Base-by-base conservation (phyloP, 1,140 invertebrate genomes). In the Zophobas atratus region DNA sequence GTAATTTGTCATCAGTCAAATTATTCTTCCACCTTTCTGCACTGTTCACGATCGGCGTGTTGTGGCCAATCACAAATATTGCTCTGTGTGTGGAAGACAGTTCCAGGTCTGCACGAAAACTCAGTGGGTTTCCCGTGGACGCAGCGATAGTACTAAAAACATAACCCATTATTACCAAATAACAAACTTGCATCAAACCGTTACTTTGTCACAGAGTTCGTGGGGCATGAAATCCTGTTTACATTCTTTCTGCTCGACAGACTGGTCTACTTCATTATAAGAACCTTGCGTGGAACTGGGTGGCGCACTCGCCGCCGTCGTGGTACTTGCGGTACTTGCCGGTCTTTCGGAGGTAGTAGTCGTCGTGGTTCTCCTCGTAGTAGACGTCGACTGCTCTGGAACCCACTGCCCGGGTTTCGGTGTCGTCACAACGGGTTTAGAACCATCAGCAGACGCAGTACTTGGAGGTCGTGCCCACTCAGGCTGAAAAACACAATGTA, bases 41-140 rank as follows among this genome's bases (percentile, higher is more conserved):
- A 93, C 77, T 92, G 88, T 5, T 86, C 83, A 51, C 93, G 90
- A 83, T 93, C 89, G 35, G 91, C 91, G 82, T 93, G 93, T 46
- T 90, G 89, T 2, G 94, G 93, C 94, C 94, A 96, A 86, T 95
- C 94, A 84, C 95, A 96, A 20, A 94, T 90, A 74, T 90, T 90
- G 38, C 88, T 89, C 8, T 88, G 84, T 0, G 88, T 88, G 80
- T 95, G 93, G 88, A 93, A 96, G n/a, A 94, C 90, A 0, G 93
- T 92, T 34, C 93, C 93, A 0, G 90, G 87, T 77, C 91, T 90
- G 82, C 94, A 96, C 32, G 89, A 87, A 82, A 94, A 94, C 81
- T 92, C 89, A n/a, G 92, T 86, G 2, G 91, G 90, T 82, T 92
- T 91, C 33, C 93, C 93, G 84, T 95, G 91, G 2, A 93, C 92